Base-by-base conservation (phyloP, 30 jellyfish, hydroid and myxozoan genomes). In the Cassiopea xamachana region DNA sequence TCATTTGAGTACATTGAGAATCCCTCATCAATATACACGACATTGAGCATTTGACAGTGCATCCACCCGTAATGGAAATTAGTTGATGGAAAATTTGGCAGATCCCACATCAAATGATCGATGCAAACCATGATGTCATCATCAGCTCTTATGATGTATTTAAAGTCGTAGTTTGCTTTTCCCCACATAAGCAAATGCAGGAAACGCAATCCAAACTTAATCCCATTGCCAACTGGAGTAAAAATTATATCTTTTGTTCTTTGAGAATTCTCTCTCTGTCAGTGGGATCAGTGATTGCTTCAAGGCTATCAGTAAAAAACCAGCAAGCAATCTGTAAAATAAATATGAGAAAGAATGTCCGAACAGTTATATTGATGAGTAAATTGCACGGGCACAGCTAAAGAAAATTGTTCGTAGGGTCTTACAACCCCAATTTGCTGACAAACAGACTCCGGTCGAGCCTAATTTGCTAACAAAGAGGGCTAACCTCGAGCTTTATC, bases 61-160 rank as follows among this genome's bases (percentile, higher is more conserved):
- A 91, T 93, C 93, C 94, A 91, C 27, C 97, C 97, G 59, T 90
- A 91, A 50, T 83, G 89, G 39, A 86, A 47, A 27, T 44, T 48
- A 10, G 17, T 46, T 5, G 60, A 16, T 12, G 97, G 97, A 75
- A 91, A 83, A 68, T 83, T 46, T 15, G 89, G 89, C 70, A 90
- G 15, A 58, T 90, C 92, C 89, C 89, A 90, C 83, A 91, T n/a
- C 46, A 91, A 75, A 74, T 91, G 97, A 55, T 84, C 94, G 46
- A 91, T 62, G 45, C 97, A 91, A 7, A 91, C 62, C 94, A 91
- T 68, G 77, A 91, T 73, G 76, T 91, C 97, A 51, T 91, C 97
- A 73, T 91, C 97, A 12, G 71, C 51, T 9, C 97, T 73, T 58
- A 84, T 67, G 15, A 77, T 62, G 84, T 75, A 91, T 45, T 60